phyloP scores from a whole-genome alignment of 2,113 vertebrate species.

The Telmatochromis sp. region DNA sequence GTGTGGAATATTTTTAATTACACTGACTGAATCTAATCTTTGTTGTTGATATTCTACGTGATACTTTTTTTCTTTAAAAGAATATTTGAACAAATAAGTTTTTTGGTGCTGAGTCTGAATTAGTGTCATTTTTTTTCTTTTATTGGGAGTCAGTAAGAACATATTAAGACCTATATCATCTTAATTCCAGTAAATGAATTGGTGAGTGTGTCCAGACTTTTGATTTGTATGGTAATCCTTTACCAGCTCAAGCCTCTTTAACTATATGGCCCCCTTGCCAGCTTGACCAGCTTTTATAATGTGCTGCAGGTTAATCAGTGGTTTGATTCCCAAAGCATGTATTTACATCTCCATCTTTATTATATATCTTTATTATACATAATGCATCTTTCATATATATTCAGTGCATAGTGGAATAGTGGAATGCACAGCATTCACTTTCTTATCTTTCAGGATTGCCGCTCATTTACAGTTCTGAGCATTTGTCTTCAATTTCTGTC shows the following conservation, averaged over 20 bases:
- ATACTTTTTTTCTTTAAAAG: not conserved
- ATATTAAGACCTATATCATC: not conserved
- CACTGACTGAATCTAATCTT: not conserved
- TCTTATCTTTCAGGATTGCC: constrained; percentile 3
- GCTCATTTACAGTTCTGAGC: constrained; percentile 40
- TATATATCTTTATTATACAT: not conserved
- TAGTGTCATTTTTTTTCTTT: not conserved
- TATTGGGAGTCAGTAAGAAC: not conserved
- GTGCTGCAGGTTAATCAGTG: not conserved
- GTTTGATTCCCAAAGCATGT: not conserved
- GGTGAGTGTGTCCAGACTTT: not conserved
- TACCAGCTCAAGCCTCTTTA: not conserved
- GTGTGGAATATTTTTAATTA: not conserved
- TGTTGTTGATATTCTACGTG: fast-evolving
- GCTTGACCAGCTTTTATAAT: not conserved
- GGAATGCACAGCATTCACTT: not conserved
- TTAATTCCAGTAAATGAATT: not conserved
- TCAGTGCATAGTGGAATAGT: not conserved
- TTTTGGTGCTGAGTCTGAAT: not conserved
- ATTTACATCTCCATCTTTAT: not conserved
- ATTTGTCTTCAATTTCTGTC: constrained; percentile 42
- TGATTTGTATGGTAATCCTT: not conserved
- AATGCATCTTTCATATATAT: not conserved
- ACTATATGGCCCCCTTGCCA: not conserved
- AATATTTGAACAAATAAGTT: not conserved